A percentile compares a stretch with the other conserved stretches of the same genome.
phyloP scores from a whole-genome alignment of 1,140 invertebrate genomes.

The Drosophila oshimai region DNA sequence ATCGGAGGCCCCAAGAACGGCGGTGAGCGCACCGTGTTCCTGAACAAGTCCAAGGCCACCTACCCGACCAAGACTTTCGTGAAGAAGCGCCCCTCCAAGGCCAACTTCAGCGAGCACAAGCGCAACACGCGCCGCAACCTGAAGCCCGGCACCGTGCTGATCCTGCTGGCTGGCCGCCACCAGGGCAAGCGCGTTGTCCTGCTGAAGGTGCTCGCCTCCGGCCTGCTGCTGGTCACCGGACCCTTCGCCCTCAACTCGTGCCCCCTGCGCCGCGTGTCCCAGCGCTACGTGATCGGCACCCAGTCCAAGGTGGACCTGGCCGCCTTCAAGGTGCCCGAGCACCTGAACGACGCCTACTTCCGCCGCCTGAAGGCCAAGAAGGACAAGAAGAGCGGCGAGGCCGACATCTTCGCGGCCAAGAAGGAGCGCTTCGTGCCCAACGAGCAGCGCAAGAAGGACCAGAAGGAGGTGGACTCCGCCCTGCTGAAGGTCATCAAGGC shows the following conservation, averaged over 20 bases:
- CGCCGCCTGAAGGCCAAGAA: conserved; percentile 87
- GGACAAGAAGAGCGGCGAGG: conserved; percentile 90
- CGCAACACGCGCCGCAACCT: conserved; percentile 89
- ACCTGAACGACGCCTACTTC: conserved; percentile 97
- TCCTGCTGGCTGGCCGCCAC: conserved; percentile 96
- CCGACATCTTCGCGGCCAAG: conserved; percentile 94
- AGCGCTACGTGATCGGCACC: conserved; percentile 98
- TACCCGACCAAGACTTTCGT: conserved; percentile 89
- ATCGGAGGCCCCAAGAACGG: conserved; percentile 98
- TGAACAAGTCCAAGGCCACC: conserved; percentile 90
- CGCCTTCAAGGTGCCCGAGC: conserved; percentile 91
- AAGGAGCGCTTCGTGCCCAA: conserved; percentile 94
- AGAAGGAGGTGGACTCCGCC: conserved; percentile 92
- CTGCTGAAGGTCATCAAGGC: conserved; percentile 92
- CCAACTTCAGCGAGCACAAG: conserved; percentile 90
- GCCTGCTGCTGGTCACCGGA: conserved; percentile 96
- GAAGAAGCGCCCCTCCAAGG: conserved; percentile 85
- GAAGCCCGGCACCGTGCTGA: conserved; percentile 95
- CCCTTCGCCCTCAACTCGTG: conserved; percentile 92
- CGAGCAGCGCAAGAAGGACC: conserved; percentile 95
- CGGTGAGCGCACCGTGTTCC: conserved; percentile 91
- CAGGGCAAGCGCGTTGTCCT: conserved; percentile 96
- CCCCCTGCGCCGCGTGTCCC: conserved; percentile 96
- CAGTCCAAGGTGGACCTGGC: conserved; percentile 93
- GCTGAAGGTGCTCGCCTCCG: conserved; percentile 93